Percentiles rank a stretch among this genome's conserved stretches.
Conservation (phyloP, 2,113 vertebrate genomes). For the Cyprinus carpio region DNA sequence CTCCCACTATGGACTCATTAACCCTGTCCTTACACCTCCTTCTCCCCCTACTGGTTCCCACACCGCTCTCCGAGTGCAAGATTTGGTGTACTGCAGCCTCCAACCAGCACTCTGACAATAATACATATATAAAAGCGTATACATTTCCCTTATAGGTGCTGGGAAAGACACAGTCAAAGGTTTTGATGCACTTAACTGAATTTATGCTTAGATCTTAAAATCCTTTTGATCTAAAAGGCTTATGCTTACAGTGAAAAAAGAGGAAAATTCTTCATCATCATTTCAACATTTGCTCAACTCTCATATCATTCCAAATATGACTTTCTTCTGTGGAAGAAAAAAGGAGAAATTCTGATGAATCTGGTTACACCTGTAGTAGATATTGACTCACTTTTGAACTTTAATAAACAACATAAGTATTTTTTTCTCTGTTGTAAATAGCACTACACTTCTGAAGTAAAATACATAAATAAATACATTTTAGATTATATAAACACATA, state of each 20-base stretch:
- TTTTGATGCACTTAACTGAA: background rate
- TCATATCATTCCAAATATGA: background rate
- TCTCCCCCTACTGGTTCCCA: conserved; percentile 26
- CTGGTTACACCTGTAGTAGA: too few species aligned
- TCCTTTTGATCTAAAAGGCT: background rate
- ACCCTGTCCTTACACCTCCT: background rate
- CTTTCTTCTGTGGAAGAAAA: background rate
- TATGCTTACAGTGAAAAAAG: background rate
- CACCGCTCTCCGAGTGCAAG: conserved; percentile 30
- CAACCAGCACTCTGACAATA: conserved; percentile 19
- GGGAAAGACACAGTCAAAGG: background rate
- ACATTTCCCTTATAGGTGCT: background rate
- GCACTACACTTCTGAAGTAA: too few species aligned
- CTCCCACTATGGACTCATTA: conserved; percentile 16
- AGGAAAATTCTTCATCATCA: background rate
- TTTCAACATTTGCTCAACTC: background rate
- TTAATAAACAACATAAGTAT: too few species aligned
- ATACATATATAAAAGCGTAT: background rate
- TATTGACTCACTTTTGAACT: too few species aligned
- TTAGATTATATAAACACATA: too few species aligned
- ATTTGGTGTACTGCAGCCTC: conserved; percentile 20
- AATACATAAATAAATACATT: too few species aligned
- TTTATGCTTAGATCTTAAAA: background rate
- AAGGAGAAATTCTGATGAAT: background rate
- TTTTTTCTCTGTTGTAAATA: too few species aligned